Conservation (phyloP, 35 echinoderm and acorn worm genomes). For the Anneissia japonica region DNA sequence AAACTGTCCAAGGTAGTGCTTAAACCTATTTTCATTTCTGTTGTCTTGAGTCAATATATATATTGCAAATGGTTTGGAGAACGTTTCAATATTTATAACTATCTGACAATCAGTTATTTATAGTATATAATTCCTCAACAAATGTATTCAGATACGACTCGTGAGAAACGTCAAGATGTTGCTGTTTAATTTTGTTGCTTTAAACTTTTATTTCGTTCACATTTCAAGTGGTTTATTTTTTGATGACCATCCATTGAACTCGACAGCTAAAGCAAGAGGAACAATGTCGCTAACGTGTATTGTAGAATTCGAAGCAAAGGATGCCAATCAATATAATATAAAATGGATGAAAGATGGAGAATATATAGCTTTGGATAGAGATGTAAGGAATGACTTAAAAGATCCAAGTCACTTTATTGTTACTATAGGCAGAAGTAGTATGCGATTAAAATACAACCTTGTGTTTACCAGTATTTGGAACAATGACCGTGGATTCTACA, state of each 20-base stretch:
- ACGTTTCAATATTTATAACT: too few species aligned
- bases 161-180: neutral
- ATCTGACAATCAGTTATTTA: too few species aligned
- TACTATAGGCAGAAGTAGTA: neutral
- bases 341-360: neutral
- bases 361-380: neutral
- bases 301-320: neutral
- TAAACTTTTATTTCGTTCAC: neutral
- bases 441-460: neutral
- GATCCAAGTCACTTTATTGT: neutral
- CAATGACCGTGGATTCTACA: neutral
- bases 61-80: too few species aligned
- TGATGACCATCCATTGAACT: neutral
- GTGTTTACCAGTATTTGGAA: neutral
- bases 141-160: neutral
- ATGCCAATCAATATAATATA: neutral
- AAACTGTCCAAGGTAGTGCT: too few species aligned
- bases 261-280: neutral
- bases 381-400: neutral
- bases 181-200: neutral
- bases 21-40: too few species aligned
- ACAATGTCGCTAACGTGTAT: neutral
- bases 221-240: neutral
- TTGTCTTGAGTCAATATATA: too few species aligned
- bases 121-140: neutral